Evolutionary conservation across 2,888 invertebrate genomes (phyloP).

Genomic region (Chloroclysta siterata): DNA sequence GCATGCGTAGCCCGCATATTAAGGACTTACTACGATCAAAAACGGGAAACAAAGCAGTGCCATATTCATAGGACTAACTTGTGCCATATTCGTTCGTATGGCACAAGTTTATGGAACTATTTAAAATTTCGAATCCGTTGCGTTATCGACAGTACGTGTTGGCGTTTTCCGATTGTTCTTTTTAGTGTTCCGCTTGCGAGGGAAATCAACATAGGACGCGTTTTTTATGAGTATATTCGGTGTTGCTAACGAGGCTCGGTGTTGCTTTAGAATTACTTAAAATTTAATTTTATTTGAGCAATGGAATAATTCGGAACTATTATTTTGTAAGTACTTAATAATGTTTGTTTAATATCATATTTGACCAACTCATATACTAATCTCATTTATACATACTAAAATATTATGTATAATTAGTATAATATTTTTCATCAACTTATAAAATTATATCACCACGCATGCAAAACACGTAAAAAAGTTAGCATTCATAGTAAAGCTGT

Average conservation of each 20-base stretch:
- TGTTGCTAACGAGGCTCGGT: background rate
- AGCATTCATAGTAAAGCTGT: background rate
- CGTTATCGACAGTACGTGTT: constrained; percentile 81
- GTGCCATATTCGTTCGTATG: constrained; percentile 76
- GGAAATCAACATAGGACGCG: constrained; percentile 30
- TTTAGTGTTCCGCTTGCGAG: constrained; percentile 42
- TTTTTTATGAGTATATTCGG: constrained; percentile 22
- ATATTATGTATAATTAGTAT: too few species aligned
- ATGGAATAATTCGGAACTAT: background rate
- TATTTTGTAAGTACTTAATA: too few species aligned
- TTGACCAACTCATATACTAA: too few species aligned
- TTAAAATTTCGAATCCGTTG: constrained; percentile 85
- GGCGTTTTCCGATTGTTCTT: constrained; percentile 80
- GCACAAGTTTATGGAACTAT: constrained; percentile 70
- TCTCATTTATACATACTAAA: too few species aligned
- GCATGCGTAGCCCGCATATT: constrained; percentile 81
- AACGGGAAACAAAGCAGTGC: constrained; percentile 80
- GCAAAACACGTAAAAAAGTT: background rate
- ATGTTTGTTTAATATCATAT: too few species aligned
- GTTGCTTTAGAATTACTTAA: background rate
- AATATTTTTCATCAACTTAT: too few species aligned
- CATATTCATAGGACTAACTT: constrained; percentile 72
- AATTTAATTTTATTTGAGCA: background rate
- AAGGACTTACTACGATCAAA: constrained; percentile 79
- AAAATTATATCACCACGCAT: too few species aligned